A percentile compares a stretch with the other conserved stretches of the same genome.
These are phyloP conservation scores for human DNA, from an alignment of 2,113 vertebrate genomes.

Conservation along the genomic window DNA sequence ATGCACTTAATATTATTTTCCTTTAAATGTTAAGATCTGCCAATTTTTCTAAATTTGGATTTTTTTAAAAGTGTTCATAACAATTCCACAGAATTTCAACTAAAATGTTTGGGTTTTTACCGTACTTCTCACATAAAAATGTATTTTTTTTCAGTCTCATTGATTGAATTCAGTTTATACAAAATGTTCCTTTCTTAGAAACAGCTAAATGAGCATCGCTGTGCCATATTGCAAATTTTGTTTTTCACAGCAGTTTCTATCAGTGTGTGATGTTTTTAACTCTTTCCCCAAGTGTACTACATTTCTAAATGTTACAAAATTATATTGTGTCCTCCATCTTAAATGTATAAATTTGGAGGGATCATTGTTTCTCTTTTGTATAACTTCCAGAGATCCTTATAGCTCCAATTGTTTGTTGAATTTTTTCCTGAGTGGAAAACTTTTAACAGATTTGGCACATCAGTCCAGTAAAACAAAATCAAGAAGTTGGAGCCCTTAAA, in stretches of 20 bases:
- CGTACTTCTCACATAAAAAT: not conserved
- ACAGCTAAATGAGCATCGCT: not conserved
- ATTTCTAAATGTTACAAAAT: constrained; percentile 22
- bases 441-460: constrained; percentile 61
- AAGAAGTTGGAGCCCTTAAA: constrained; percentile 68
- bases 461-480: constrained; percentile 65
- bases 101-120: not conserved
- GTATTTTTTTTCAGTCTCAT: not conserved
- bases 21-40: not conserved
- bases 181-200: not conserved
- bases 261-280: not conserved
- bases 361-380: not conserved
- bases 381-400: not conserved
- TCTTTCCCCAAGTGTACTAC: not conserved
- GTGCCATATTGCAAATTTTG: not conserved
- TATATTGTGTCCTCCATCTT: not conserved
- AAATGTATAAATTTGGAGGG: not conserved
- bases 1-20: not conserved
- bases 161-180: not conserved
- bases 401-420: not conserved
- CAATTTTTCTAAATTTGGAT: not conserved
- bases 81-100: not conserved
- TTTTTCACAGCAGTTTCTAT: not conserved
- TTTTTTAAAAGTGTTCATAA: not conserved
- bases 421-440: not conserved